These are phyloP conservation scores for Pseudocheirus occidentalis DNA, from an alignment of 2,797 vertebrate species.

Conservation along the genomic window DNA sequence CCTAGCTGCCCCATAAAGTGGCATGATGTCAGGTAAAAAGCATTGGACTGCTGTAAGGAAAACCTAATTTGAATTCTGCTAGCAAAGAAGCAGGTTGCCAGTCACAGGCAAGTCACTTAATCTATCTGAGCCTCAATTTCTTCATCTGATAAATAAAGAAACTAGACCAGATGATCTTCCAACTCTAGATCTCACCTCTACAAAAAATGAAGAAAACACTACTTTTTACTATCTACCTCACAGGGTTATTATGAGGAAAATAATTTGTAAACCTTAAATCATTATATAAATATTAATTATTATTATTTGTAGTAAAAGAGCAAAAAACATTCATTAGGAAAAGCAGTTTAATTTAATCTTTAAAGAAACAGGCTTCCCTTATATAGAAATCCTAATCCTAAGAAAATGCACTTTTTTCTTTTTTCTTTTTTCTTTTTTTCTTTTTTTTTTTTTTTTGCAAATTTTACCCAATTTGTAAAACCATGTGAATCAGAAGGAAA, in stretches of 20 bases:
- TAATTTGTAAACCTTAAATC: background rate
- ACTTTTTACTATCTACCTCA: background rate
- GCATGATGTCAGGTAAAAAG: background rate
- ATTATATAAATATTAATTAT: background rate
- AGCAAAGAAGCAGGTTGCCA: background rate
- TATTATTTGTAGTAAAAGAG: background rate
- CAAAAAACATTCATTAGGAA: slow-evolving; percentile 10
- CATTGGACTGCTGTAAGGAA: background rate
- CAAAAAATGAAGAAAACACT: background rate
- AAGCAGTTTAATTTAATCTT: slow-evolving; percentile 6
- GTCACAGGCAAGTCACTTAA: background rate
- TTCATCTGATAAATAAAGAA: background rate
- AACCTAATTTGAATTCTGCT: background rate
- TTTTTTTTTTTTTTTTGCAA: slow-evolving; percentile 2
- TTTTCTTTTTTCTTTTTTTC: too few relatives aligned
- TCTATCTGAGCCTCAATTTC: background rate
- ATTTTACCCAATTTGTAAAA: slow-evolving; percentile 20
- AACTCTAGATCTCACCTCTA: background rate
- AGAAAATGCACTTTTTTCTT: too few relatives aligned
- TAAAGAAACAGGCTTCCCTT: background rate
- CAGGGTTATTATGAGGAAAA: background rate
- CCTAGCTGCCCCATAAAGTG: background rate
- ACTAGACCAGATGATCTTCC: background rate
- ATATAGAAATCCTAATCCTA: background rate
- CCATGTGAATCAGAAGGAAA: slow-evolving; percentile 4